Percentiles rank a stretch among this genome's conserved stretches.
Conservation (phyloP, 2,797 vertebrate species). For the Australoheros facetus region DNA sequence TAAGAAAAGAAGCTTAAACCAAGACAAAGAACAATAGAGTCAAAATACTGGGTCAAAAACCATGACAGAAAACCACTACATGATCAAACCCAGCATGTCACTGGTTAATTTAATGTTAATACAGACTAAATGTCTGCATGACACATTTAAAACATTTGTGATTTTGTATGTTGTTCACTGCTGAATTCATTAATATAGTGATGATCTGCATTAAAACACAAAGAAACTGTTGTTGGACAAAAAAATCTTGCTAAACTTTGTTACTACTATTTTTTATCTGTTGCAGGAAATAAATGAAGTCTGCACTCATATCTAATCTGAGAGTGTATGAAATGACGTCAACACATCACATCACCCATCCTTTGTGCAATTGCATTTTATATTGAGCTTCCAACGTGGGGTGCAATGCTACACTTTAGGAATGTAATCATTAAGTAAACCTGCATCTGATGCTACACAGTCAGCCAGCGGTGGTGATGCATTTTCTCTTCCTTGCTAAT, state of each 20-base stretch:
- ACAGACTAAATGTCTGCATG: not conserved
- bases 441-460: not conserved
- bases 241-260: not conserved
- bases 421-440: conserved; percentile 1
- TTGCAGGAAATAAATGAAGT: not conserved
- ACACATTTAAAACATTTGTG: not conserved
- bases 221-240: not conserved
- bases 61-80: too few relatives aligned
- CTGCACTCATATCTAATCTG: not conserved
- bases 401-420: not conserved
- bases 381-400: not conserved
- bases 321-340: not conserved
- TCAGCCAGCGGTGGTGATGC: not conserved
- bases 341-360: not conserved
- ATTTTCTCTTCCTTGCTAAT: conserved; percentile 12
- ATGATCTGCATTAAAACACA: not conserved
- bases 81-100: not conserved
- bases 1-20: too few relatives aligned
- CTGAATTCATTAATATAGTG: not conserved
- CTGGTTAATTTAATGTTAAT: not conserved
- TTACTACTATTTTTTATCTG: not conserved
- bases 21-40: too few relatives aligned
- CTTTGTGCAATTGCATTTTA: not conserved
- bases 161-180: not conserved
- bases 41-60: too few relatives aligned